Base-by-base conservation (phyloP, 2,888 invertebrate species). In the Hemaris fuciformis region DNA sequence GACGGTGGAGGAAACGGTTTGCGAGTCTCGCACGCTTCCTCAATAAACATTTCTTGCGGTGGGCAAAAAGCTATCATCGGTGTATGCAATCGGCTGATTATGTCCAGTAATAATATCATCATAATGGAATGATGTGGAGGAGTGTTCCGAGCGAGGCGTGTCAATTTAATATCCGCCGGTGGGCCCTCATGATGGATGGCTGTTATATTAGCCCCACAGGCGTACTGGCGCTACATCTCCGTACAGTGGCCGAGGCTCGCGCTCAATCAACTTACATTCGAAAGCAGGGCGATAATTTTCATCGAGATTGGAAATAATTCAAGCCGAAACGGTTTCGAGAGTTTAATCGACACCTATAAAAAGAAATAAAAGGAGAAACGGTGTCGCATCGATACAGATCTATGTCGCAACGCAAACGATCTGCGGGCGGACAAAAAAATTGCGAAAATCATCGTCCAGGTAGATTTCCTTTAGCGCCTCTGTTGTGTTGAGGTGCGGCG, bases 101-200 rank as follows among this genome's bases (percentile, higher is more conserved):
- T 72, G 77, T 80, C 80, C 7, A 25, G 27, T 48, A 48, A 48
- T 48, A 53, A 79, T 78, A 80, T 73, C 72, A 70, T 63, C 67
- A 77, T 84, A 84, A 87, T 84, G 81, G 76, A 75, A 83, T 79
- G 76, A 81, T 80, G 80, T 80, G 73, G 74, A 73, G 83, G 82
- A 81, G 84, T 81, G 83, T 77, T 76, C 77, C 65, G 75, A 80
- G 75, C 70, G 74, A 85, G 89, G 87, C 88, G 89, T 87, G 89
- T 89, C 90, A 83, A 88, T 87, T 85, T 87, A 85, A 90, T 90
- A 90, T 89, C 88, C 89, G 87, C 78, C 77, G 87, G 83, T 85
- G 84, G 83, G 74, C 80, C 72, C 69, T 74, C 72, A 77, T 89
- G 87, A 89, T 88, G 77, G 85, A 88, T 88, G 85, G 75, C 69